Conservation (phyloP, 2,797 vertebrate genomes). For the Podarcis lilfordi region DNA sequence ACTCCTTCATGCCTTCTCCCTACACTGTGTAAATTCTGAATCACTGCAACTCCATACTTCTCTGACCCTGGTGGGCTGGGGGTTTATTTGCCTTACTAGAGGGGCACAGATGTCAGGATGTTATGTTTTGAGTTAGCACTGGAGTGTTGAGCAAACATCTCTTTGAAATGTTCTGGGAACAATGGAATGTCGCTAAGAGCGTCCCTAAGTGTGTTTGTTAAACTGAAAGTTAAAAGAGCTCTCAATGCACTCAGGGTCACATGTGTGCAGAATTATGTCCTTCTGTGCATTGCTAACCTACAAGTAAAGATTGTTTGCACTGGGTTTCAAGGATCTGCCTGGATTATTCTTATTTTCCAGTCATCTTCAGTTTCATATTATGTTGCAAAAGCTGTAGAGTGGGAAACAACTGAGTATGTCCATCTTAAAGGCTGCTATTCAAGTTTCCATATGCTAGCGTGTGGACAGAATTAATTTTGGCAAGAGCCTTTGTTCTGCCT, state of each 20-base stretch:
- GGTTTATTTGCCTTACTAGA: no score
- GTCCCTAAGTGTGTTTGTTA: not conserved
- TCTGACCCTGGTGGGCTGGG: no score
- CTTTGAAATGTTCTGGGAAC: no score
- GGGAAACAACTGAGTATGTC: not conserved
- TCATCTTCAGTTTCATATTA: no score
- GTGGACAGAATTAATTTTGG: constrained; percentile 13
- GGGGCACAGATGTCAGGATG: no score
- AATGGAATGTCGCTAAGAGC: no score
- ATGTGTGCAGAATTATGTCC: not conserved
- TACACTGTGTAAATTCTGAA: no score
- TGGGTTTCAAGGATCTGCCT: not conserved
- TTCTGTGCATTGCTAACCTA: not conserved
- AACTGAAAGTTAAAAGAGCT: not conserved
- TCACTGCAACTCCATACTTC: no score
- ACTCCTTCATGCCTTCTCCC: no score
- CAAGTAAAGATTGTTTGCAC: not conserved
- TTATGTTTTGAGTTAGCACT: no score
- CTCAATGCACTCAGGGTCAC: not conserved
- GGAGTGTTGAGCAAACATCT: no score
- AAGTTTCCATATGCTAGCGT: not conserved
- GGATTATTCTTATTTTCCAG: not conserved
- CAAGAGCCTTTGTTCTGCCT: not conserved
- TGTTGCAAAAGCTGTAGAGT: not conserved
- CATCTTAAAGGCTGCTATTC: not conserved